Conservation (phyloP, 2,113 vertebrate species). For the Hipposideros armiger region DNA sequence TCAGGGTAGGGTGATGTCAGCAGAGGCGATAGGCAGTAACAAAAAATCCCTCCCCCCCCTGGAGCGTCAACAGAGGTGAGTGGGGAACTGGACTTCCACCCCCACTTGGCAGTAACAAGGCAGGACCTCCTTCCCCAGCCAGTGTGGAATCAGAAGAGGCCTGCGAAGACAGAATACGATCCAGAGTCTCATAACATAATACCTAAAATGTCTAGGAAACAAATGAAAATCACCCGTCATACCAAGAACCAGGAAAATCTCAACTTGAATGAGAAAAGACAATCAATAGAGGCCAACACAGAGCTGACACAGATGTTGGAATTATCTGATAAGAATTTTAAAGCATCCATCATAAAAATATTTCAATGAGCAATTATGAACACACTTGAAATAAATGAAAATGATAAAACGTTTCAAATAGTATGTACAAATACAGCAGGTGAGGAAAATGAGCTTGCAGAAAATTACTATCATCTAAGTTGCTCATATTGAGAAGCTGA, state of each 20-base stretch:
- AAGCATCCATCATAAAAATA: constrained; percentile 49
- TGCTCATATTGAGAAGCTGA: constrained; percentile 46
- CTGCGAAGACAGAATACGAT: constrained; percentile 12
- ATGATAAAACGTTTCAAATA: constrained; percentile 19
- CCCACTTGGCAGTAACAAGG: neutral
- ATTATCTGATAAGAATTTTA: constrained; percentile 59
- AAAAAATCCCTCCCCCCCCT: neutral
- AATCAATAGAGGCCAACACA: neutral
- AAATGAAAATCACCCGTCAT: constrained; percentile 58
- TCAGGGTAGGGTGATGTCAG: neutral
- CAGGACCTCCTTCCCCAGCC: neutral
- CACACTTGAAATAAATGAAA: constrained; percentile 36
- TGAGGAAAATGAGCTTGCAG: constrained; percentile 27
- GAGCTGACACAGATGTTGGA: constrained; percentile 57
- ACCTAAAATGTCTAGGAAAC: neutral
- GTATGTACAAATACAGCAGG: constrained; percentile 26
- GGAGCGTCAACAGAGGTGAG: neutral
- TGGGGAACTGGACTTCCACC: neutral
- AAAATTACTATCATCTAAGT: neutral
- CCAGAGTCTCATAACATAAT: constrained; percentile 40
- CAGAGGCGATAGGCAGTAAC: neutral
- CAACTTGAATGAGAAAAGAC: constrained; percentile 62
- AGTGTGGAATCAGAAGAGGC: neutral
- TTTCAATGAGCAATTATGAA: constrained; percentile 21
- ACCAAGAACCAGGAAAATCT: constrained; percentile 62